Evolutionary conservation across 2,888 invertebrate genomes (phyloP), one percentile per base, ranked within the genome.

Genomic region (Scaeva pyrastri): DNA sequence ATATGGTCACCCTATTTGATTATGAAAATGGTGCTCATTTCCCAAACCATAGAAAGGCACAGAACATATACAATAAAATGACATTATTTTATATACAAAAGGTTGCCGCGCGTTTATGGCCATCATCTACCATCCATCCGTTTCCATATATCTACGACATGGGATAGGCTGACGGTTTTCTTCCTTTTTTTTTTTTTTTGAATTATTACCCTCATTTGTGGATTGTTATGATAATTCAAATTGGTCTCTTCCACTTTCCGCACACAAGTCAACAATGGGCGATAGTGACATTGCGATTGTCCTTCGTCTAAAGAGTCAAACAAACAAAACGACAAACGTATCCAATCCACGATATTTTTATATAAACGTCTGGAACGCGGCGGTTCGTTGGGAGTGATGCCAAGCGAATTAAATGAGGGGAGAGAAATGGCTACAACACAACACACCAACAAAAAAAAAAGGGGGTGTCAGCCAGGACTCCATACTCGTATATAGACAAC

Each of bases 181-280:
- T 36, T 45, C 12, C 19, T 19, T 41, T 62, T 26, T 52, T 14
- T 26, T 77, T 41, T 45, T 55, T 82, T 86, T 82, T 86, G 86
- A 82, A 39, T 86, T 86, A 86, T 82, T 82, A 64, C 77, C 86
- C 82, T 86, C 82, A 82, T 86, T 86, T 82, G 82, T 70, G 87
- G 84, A 88, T 88, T 88, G 88, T 88, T 88, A 89, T 88, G 88
- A 89, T 89, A 88, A 89, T 89, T 89, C 87, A 83, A 89, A 89
- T 88, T 88, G 88, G 84, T 88, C 88, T 86, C 77, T 86, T 86
- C 86, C 77, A 86, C 86, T 86, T 82, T 86, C 82, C 86, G 86
- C 86, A 86, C 86, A 86, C 77, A 86, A 81, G 72, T 70, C 82
- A 64, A 86, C 85, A 86, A 86, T 86, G 81, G 64, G 39, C 71